These are phyloP conservation scores for Onychostoma macrolepis DNA, from an alignment of 2,113 vertebrate genomes.

Conservation along the genomic window DNA sequence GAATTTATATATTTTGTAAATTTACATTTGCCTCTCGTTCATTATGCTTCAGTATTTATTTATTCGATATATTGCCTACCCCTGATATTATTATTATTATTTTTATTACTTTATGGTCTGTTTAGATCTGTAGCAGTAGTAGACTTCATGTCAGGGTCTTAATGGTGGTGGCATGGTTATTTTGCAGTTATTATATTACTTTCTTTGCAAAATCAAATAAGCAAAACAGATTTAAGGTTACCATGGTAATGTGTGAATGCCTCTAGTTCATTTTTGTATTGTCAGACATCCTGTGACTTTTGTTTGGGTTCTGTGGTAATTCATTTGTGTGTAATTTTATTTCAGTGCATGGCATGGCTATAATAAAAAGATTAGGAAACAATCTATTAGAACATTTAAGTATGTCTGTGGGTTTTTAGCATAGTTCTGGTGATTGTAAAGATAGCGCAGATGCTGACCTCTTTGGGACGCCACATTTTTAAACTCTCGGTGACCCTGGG, in stretches of 20 bases:
- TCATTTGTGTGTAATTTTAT: not conserved
- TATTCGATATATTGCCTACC: too few species aligned
- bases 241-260: not conserved
- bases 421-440: not conserved
- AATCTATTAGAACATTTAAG: not conserved
- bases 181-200: not conserved
- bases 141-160: not conserved
- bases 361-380: not conserved
- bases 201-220: not conserved
- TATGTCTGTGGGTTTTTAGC: not conserved
- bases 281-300: not conserved
- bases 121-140: not conserved
- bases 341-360: not conserved
- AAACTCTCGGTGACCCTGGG: constrained; percentile 32
- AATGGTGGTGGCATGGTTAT: not conserved
- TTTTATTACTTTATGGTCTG: not conserved
- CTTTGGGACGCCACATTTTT: constrained; percentile 12
- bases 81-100: too few species aligned
- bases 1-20: too few species aligned
- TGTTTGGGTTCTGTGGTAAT: not conserved
- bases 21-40: too few species aligned
- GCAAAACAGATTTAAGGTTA: not conserved
- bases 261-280: not conserved
- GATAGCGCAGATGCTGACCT: constrained; percentile 9
- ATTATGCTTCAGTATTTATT: too few species aligned